phyloP scores from a whole-genome alignment of 2,797 vertebrate genomes.

The Poecilia picta region DNA sequence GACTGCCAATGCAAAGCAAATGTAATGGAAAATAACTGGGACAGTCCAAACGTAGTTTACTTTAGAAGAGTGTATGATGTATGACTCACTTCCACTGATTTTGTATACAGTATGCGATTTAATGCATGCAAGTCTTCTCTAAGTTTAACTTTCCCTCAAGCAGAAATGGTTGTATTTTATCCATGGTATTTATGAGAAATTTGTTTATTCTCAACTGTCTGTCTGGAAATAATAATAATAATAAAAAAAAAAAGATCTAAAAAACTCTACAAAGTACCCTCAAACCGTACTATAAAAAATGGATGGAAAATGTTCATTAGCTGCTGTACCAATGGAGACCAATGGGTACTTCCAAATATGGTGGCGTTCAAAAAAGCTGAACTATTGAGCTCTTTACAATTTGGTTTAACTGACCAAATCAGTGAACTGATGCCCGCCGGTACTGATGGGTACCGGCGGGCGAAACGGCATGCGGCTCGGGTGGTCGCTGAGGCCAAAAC shows the following conservation, averaged over 20 bases:
- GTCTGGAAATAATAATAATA: neutral
- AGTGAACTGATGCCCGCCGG: neutral
- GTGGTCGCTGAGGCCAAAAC: no score
- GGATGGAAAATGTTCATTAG: neutral
- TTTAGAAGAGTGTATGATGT: conserved; percentile 3
- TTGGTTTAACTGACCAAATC: neutral
- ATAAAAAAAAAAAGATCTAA: neutral
- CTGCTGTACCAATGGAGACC: neutral
- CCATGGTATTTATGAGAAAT: neutral
- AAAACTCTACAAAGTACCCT: neutral
- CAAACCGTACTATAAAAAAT: conserved; percentile 2
- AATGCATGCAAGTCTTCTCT: neutral
- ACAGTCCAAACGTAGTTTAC: conserved; percentile 36
- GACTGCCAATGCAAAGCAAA: conserved; percentile 42
- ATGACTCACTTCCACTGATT: neutral
- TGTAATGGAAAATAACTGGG: conserved; percentile 50
- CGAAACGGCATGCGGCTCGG: no score
- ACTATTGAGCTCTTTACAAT: neutral
- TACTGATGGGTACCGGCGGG: no score
- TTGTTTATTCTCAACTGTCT: conserved; percentile 2
- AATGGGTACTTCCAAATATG: neutral
- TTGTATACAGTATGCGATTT: neutral
- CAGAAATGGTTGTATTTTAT: neutral
- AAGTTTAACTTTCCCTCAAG: neutral
- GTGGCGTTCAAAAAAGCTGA: neutral